Evolutionary conservation across 2,113 vertebrate genomes (phyloP).

Genomic region (Ia io): DNA sequence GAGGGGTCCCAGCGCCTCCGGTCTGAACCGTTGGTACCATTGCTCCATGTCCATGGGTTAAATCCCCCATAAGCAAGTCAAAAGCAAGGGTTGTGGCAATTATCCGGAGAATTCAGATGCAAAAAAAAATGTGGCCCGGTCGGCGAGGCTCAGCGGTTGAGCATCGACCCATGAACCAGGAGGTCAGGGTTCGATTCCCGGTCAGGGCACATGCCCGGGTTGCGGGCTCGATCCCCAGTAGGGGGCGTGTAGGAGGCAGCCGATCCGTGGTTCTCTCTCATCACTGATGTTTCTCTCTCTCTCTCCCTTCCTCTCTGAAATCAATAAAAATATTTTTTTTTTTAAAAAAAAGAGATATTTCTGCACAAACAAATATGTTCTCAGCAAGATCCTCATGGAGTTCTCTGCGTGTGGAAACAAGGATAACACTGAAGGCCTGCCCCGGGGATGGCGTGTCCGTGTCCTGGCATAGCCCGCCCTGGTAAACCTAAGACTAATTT

Average conservation of each 20-base stretch:
- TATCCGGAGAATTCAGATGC: conserved; percentile 10
- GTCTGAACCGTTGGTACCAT: background rate
- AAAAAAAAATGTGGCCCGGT: background rate
- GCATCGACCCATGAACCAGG: no score
- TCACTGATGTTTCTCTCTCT: no score
- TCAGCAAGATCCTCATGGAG: background rate
- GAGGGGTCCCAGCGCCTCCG: background rate
- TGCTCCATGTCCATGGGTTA: background rate
- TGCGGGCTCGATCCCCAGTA: no score
- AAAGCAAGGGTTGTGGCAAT: background rate
- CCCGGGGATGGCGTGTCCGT: background rate
- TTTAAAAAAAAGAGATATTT: background rate
- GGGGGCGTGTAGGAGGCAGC: no score
- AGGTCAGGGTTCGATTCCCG: no score
- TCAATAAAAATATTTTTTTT: no score
- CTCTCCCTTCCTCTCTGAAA: no score
- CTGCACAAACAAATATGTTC: background rate
- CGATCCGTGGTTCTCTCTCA: no score
- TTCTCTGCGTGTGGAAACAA: background rate
- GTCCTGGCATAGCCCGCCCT: conserved; percentile 30
- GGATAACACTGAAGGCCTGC: background rate
- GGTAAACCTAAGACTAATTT: conserved; percentile 67
- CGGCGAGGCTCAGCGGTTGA: no score
- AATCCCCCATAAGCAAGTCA: conserved; percentile 3
- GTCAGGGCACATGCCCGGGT: no score